Conservation (phyloP, 2,888 invertebrate species). For the Drosophila mercatorum region DNA sequence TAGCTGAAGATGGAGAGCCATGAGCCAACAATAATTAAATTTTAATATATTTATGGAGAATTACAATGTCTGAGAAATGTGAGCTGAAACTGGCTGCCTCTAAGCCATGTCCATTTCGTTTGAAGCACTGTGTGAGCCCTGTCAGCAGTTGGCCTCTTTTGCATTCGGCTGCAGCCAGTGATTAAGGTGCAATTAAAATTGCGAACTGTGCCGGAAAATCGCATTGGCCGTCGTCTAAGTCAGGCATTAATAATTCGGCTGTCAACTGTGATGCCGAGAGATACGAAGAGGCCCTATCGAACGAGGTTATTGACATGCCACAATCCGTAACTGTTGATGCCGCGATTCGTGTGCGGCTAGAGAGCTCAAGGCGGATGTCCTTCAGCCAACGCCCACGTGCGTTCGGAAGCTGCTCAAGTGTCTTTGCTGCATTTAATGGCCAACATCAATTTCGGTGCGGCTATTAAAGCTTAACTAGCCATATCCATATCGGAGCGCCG, state of each 20-base stretch:
- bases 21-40: neutral
- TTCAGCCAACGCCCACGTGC: constrained; percentile 4
- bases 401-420: constrained; percentile 31
- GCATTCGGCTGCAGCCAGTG: constrained; percentile 24
- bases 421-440: constrained; percentile 63
- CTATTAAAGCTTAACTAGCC: constrained; percentile 62
- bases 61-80: neutral
- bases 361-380: constrained; percentile 12
- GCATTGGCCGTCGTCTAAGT: constrained; percentile 49
- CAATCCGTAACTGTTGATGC: constrained; percentile 20
- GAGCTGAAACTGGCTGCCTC: neutral
- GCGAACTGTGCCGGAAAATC: constrained; percentile 64
- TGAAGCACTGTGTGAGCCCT: constrained; percentile 29
- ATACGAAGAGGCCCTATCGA: constrained; percentile 37
- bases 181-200: constrained; percentile 65
- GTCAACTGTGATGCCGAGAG: constrained; percentile 37
- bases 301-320: constrained; percentile 65
- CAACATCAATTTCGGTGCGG: constrained; percentile 61
- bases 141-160: constrained; percentile 51
- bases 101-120: neutral
- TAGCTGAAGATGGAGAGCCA: neutral
- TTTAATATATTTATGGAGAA: neutral
- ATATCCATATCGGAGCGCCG: constrained; percentile 39
- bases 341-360: neutral
- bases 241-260: constrained; percentile 56